phyloP scores from a whole-genome alignment of 2,797 vertebrate species.

The Stomatorhinus walkeri region DNA sequence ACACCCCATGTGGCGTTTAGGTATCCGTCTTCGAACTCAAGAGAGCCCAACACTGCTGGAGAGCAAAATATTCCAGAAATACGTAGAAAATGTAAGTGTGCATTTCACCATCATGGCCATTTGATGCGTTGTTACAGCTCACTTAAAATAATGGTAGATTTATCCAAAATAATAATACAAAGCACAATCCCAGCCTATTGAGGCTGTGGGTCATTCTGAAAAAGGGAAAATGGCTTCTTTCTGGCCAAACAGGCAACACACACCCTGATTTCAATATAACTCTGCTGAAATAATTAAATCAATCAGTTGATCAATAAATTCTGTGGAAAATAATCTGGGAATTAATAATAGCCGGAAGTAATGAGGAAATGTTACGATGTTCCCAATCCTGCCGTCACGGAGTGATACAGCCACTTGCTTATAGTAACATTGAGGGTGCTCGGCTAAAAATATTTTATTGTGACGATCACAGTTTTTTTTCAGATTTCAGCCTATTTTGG shows the following conservation, averaged over 20 bases:
- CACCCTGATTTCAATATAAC: neutral
- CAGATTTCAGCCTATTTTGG: neutral
- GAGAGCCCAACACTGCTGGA: neutral
- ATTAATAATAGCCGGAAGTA: neutral
- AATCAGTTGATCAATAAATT: neutral
- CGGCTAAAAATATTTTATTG: conserved; percentile 10
- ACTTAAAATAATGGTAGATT: neutral
- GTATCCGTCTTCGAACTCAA: neutral
- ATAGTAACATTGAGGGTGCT: neutral
- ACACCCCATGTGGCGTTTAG: neutral
- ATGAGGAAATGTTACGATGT: neutral
- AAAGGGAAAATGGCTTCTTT: neutral
- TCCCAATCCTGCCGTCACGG: neutral
- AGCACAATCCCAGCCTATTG: neutral
- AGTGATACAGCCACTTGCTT: neutral
- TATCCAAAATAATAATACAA: neutral
- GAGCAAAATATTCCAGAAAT: neutral
- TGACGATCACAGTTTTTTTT: neutral
- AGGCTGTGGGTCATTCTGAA: neutral
- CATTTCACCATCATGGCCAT: neutral
- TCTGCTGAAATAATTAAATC: neutral
- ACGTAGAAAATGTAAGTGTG: neutral
- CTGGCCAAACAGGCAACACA: neutral
- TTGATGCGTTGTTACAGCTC: neutral
- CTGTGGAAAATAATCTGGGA: neutral